Evolutionary conservation across 2,888 invertebrate genomes (phyloP).

Genomic region (Chymomyza procnemis): DNA sequence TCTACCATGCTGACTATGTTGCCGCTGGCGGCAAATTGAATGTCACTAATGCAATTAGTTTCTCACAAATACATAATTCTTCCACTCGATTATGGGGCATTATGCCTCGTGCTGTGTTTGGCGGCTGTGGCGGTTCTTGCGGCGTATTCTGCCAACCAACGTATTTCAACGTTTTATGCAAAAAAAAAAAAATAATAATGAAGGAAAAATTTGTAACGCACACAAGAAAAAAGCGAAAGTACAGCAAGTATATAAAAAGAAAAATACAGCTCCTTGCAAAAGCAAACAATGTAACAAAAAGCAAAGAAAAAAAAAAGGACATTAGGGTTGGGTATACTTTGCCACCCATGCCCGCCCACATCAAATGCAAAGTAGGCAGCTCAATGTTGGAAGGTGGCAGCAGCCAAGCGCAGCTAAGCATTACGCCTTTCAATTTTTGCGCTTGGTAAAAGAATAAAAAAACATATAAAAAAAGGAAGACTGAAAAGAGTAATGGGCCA

Average conservation of each 20-base stretch:
- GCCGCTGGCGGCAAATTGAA: constrained; percentile 62
- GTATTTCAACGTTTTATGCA: constrained; percentile 45
- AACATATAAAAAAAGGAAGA: neutral
- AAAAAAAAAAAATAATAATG: constrained; percentile 6
- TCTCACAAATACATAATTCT: constrained; percentile 65
- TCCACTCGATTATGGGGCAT: constrained; percentile 70
- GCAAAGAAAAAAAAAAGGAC: neutral
- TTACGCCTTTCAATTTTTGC: constrained; percentile 67
- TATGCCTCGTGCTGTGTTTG: constrained; percentile 62
- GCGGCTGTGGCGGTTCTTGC: no score
- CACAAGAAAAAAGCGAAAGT: constrained; percentile 13
- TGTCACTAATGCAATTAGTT: constrained; percentile 75
- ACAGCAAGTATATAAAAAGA: constrained; percentile 5
- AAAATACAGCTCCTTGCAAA: neutral
- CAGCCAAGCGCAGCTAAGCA: constrained; percentile 51
- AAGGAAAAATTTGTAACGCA: constrained; percentile 5
- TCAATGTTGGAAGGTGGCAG: neutral
- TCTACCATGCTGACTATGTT: constrained; percentile 9
- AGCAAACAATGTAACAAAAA: neutral
- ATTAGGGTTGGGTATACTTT: neutral
- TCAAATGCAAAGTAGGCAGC: constrained; percentile 51
- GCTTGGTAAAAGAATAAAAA: constrained; percentile 6
- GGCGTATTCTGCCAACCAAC: no score
- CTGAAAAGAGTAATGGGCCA: neutral
- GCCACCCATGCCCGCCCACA: constrained; percentile 14